A percentile compares a stretch with the other conserved stretches of the same genome.
These are phyloP conservation scores for Cosmia pyralina DNA, from an alignment of 2,888 invertebrate genomes.

Conservation along the genomic window DNA sequence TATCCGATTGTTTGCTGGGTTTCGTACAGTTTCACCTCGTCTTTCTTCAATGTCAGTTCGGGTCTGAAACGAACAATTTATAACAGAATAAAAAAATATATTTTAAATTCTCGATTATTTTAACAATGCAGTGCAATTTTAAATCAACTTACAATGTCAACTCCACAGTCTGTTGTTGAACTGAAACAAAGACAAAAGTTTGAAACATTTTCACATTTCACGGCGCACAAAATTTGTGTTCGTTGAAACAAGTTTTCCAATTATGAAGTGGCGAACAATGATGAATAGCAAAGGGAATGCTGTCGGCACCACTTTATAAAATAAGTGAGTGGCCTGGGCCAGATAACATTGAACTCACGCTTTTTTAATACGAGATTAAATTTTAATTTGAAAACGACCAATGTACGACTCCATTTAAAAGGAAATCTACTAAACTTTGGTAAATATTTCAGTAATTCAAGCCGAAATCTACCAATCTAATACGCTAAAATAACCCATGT, in stretches of 20 bases:
- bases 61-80: slow-evolving; percentile 74
- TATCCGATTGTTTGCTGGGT: slow-evolving; percentile 80
- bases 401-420: not conserved
- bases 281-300: slow-evolving; percentile 31
- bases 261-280: slow-evolving; percentile 30
- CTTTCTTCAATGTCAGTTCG: slow-evolving; percentile 83
- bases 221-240: slow-evolving; percentile 23
- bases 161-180: slow-evolving; percentile 83
- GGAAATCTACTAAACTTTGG: no score
- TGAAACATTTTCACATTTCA: slow-evolving; percentile 24
- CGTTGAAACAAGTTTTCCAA: slow-evolving; percentile 40
- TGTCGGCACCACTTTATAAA: slow-evolving; percentile 16
- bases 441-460: no score
- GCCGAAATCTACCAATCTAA: no score
- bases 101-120: not conserved
- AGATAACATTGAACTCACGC: slow-evolving; percentile 32
- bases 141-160: slow-evolving; percentile 82
- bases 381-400: slow-evolving; percentile 11
- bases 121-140: not conserved
- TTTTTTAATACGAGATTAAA: slow-evolving; percentile 17
- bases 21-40: slow-evolving; percentile 84
- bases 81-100: slow-evolving; percentile 11
- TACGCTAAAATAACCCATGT: no score
- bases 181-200: slow-evolving; percentile 74
- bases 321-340: slow-evolving; percentile 22